Evolutionary conservation across 2,888 invertebrate genomes (phyloP), one percentile per base, ranked within the genome.

Genomic region (Amorpha juglandis): DNA sequence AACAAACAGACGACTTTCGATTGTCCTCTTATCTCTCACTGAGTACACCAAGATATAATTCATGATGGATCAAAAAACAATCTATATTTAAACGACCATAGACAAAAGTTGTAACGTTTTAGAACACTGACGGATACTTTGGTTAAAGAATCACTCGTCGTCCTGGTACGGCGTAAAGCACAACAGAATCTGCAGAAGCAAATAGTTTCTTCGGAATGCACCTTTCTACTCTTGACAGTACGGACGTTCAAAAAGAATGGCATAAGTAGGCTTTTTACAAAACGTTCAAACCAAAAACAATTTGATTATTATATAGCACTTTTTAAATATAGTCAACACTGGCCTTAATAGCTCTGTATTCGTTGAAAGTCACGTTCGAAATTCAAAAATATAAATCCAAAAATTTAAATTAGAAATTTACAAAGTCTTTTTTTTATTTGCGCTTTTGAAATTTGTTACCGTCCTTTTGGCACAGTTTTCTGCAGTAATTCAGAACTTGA

Each of bases 81-180:
- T 87, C 84, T 89, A 73, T 91, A 93, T 72, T 92, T 93, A 72
- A 92, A 92, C 35, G 91, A 89, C 82, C 87, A 88, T 42, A 93
- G 86, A 78, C 93, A 92, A 78, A 85, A 93, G 76, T 88, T 92
- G 79, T 93, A 93, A 76, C 89, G 74, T 80, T 92, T 92, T 42
- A 93, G 74, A 1, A 92, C 93, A 50, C 83, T 77, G 0, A 87
- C 87, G 0, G 90, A 83, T 0, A 93, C 93, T 80, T 90, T 91
- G 42, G 81, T 88, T 7, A 90, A 72, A 0, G 92, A 89, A 35
- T 90, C 91, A 63, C 90, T 87, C 7, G 83, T 83, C 0, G 87
- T 92, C 51, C 85, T 81, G 6, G 86, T 84, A 62, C 90, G 81
- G 42, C 92, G 72, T 0, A 91, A 67, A 1, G 91, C 86, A 69